Base-by-base conservation (phyloP, 2,888 invertebrate genomes). In the Cheilosia impressa region DNA sequence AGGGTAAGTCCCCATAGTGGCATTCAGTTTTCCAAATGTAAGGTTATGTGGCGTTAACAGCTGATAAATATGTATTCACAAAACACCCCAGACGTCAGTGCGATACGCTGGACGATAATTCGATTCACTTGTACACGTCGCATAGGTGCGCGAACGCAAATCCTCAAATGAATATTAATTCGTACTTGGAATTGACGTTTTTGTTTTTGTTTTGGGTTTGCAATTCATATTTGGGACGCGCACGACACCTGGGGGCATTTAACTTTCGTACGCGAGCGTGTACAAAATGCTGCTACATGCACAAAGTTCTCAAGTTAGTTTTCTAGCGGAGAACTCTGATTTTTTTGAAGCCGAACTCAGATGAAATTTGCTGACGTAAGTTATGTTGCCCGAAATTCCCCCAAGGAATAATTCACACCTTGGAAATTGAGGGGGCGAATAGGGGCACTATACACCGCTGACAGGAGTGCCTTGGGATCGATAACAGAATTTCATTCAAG, bases 1-100 rank as follows among this genome's bases (percentile, higher is more conserved):
- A 90, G 78, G 91, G 91, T 91, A 88, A 90, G 88, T 88, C 47
- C 31, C 0, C 7, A 38, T 17, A 31, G 6, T 65, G n/a, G 10
- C 15, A 13, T 66, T 31, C 7, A 4, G 6, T 5, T 41, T 38
- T 52, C 52, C 15, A 58, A 10, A 17, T 34, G n/a, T 50, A 43
- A 68, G 66, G 43, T 27, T 53, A 27, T 38, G 24, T 52, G 41
- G 58, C 31, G 55, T 76, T 68, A 68, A 43, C 53, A 69, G 10
- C 65, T 66, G 66, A 76, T 76, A 24, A 76, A 66, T 76, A 27
- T 27, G 27, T 27, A 76, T 76, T 76, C 41, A 76, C 60, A 15
- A 58, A 38, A n/a, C 47, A 19, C 22, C 7, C 22, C n/a, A n/a
- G 19, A 17, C 17, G 17, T 13, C 38, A 24, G 50, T 24, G 27